phyloP scores from a whole-genome alignment of 2,113 vertebrate genomes.

The Apodemus speciosus region DNA sequence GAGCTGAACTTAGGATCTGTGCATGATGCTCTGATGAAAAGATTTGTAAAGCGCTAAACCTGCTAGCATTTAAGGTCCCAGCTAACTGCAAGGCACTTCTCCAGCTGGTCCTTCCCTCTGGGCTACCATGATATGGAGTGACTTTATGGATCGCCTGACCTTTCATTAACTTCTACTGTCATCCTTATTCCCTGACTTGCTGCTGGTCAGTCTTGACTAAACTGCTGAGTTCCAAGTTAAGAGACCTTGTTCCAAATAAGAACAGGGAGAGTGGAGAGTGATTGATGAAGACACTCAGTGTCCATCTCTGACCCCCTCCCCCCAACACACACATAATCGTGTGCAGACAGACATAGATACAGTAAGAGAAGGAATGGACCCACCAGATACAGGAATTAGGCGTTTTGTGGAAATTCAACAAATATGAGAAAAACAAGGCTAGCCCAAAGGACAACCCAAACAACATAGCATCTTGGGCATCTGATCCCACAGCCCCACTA shows the following conservation, averaged over 20 bases:
- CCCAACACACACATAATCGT: not conserved
- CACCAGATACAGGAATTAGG: not conserved
- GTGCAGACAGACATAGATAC: not conserved
- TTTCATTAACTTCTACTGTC: constrained; percentile 22
- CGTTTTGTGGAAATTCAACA: not conserved
- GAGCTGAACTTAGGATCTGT: not conserved
- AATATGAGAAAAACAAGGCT: not conserved
- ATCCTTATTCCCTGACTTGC: not conserved
- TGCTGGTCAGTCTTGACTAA: not conserved
- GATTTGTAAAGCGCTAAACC: not conserved
- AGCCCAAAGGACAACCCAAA: not conserved
- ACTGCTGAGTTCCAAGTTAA: not conserved
- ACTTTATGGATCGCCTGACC: not conserved
- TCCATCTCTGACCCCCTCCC: not conserved
- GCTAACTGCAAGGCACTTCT: not conserved
- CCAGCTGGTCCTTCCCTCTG: not conserved
- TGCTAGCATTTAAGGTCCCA: not conserved
- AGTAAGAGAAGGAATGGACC: not conserved
- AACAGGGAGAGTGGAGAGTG: not conserved
- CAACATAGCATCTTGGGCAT: not conserved
- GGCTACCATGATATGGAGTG: not conserved
- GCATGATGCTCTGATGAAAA: not conserved
- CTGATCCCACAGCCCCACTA: not conserved
- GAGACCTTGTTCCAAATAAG: not conserved
- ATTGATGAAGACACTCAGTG: not conserved